Percentiles rank a stretch among this genome's conserved stretches.
phyloP scores from a whole-genome alignment of 2,113 vertebrate genomes.

The Chaetura pelagica region DNA sequence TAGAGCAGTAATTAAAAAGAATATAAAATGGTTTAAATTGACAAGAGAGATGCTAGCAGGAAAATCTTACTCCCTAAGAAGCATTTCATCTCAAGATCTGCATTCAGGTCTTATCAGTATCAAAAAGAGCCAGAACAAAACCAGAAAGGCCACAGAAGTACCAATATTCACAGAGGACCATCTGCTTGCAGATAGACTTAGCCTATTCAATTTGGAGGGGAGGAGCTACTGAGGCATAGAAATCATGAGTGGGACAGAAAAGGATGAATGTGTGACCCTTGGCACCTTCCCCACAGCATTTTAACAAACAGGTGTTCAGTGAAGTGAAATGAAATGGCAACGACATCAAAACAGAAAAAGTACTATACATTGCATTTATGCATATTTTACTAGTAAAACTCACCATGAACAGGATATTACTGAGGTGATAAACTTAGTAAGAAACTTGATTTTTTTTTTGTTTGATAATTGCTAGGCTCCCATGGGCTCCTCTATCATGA shows the following conservation, averaged over 20 bases:
- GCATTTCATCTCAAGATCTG: neutral
- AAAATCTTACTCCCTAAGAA: neutral
- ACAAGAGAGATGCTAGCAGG: neutral
- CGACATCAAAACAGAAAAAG: slow-evolving; percentile 38
- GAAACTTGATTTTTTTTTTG: neutral
- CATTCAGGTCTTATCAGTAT: neutral
- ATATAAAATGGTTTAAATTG: neutral
- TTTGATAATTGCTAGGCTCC: neutral
- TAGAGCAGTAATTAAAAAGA: neutral
- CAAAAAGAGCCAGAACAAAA: slow-evolving; percentile 2
- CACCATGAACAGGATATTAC: slow-evolving; percentile 52
- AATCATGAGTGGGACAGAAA: slow-evolving; percentile 23
- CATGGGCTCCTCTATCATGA: neutral
- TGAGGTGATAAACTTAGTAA: slow-evolving; percentile 49
- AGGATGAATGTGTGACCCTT: neutral
- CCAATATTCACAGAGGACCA: neutral
- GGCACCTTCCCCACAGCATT: slow-evolving; percentile 37
- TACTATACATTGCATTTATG: slow-evolving; percentile 38
- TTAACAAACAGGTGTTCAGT: neutral
- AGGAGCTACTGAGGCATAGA: slow-evolving; percentile 58
- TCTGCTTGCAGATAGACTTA: neutral
- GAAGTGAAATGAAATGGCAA: slow-evolving; percentile 63
- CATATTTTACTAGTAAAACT: slow-evolving; percentile 59
- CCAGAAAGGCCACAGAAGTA: neutral
- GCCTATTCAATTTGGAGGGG: neutral